These are phyloP conservation scores for Dasypus novemcinctus DNA, from an alignment of 2,113 vertebrate species.

Conservation along the genomic window DNA sequence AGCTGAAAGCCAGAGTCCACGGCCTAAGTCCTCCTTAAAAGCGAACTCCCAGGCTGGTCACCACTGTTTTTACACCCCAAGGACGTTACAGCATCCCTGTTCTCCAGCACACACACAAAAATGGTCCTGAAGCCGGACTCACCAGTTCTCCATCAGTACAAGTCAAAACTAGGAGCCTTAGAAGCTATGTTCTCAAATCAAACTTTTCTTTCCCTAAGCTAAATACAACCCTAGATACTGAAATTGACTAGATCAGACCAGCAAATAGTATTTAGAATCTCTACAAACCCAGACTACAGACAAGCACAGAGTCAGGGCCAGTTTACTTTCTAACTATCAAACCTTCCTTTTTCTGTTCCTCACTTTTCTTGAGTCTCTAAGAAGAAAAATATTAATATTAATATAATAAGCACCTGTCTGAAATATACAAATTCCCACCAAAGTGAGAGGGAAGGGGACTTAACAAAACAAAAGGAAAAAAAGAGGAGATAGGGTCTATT, in stretches of 20 bases:
- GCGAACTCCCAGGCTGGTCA: background rate
- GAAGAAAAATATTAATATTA: background rate
- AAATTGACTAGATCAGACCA: background rate
- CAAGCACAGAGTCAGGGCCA: background rate
- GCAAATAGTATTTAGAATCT: background rate
- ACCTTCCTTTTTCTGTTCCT: background rate
- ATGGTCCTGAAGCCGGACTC: background rate
- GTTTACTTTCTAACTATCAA: background rate
- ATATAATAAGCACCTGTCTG: background rate
- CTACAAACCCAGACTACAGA: background rate
- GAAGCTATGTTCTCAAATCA: background rate
- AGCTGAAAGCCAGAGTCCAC: background rate
- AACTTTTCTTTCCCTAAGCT: slow-evolving; percentile 2
- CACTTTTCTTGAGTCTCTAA: background rate
- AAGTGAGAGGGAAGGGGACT: no score
- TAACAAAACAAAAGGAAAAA: background rate
- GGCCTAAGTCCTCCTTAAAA: background rate
- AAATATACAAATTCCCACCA: background rate
- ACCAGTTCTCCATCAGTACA: background rate
- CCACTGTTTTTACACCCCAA: background rate
- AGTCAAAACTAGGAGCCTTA: background rate
- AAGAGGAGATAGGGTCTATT: background rate
- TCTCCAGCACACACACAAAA: background rate
- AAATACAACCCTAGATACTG: background rate
- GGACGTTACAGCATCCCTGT: background rate